A percentile compares a stretch with the other conserved stretches of the same genome.
Evolutionary conservation across 2,888 invertebrate species (phyloP).

Genomic region (Pterostichus madidus): DNA sequence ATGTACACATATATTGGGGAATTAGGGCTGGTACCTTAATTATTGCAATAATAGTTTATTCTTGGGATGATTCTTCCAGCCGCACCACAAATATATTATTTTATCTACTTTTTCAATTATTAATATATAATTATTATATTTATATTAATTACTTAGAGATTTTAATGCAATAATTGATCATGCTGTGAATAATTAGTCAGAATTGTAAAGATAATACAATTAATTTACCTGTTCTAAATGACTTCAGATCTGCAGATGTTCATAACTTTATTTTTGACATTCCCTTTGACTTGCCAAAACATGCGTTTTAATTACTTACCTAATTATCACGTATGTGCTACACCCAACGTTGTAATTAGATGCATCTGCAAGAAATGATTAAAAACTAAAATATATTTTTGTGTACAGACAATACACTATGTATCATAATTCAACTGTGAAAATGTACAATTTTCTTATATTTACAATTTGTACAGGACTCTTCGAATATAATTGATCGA

Average conservation of each 20-base stretch:
- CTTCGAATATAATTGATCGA: conserved; percentile 59
- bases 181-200: conserved; percentile 65
- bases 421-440: conserved; percentile 55
- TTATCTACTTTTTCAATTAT: conserved; percentile 15
- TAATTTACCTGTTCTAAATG: conserved; percentile 8
- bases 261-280: conserved; percentile 7
- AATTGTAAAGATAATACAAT: conserved; percentile 59
- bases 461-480: conserved; percentile 64
- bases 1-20: conserved; percentile 48
- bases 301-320: conserved; percentile 34
- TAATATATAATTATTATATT: conserved; percentile 62
- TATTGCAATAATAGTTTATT: conserved; percentile 48
- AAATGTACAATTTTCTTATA: conserved; percentile 65
- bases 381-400: conserved; percentile 54
- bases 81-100: conserved; percentile 46
- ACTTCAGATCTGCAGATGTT: conserved; percentile 36
- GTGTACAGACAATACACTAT: conserved; percentile 63
- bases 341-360: not conserved
- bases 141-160: conserved; percentile 25
- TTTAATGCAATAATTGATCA: conserved; percentile 60
- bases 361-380: conserved; percentile 33
- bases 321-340: conserved; percentile 2
- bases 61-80: conserved; percentile 39
- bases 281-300: conserved; percentile 17
- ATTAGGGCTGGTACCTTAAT: conserved; percentile 65